phyloP scores from a whole-genome alignment of 2,113 vertebrate species.

The Onychostruthus taczanowskii region DNA sequence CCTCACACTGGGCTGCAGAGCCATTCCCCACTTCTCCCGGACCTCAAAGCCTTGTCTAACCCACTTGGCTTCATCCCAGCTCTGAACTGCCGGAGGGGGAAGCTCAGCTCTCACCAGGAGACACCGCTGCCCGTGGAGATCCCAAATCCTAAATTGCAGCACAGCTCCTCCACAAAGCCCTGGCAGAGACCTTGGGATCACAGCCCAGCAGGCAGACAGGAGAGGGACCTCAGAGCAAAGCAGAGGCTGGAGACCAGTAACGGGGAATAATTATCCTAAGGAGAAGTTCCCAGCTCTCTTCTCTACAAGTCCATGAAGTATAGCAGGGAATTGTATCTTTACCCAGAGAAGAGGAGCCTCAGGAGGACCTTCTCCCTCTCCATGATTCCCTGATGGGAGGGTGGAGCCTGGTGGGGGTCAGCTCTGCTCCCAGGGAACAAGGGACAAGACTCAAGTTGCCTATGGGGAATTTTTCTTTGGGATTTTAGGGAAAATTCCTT shows the following conservation, averaged over 20 bases:
- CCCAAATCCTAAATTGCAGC: not conserved
- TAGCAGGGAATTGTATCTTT: not conserved
- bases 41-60: conserved; percentile 34
- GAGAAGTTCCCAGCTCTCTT: not conserved
- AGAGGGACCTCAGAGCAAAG: not conserved
- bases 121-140: fast-evolving
- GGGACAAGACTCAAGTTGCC: not conserved
- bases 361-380: not conserved
- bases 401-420: not conserved
- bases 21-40: not conserved
- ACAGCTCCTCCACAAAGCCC: not conserved
- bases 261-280: not conserved
- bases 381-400: not conserved
- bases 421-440: not conserved
- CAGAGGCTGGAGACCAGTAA: not conserved
- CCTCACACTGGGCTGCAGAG: not conserved
- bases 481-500: not conserved
- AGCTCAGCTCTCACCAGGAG: not conserved
- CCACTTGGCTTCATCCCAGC: conserved; percentile 34
- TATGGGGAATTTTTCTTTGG: not conserved
- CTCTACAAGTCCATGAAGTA: not conserved
- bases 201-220: not conserved
- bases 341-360: too few relatives aligned
- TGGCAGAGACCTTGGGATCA: not conserved
- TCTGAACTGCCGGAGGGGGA: not conserved